phyloP scores from a whole-genome alignment of 2,888 invertebrate genomes.

The Margaritifera margaritifera region DNA sequence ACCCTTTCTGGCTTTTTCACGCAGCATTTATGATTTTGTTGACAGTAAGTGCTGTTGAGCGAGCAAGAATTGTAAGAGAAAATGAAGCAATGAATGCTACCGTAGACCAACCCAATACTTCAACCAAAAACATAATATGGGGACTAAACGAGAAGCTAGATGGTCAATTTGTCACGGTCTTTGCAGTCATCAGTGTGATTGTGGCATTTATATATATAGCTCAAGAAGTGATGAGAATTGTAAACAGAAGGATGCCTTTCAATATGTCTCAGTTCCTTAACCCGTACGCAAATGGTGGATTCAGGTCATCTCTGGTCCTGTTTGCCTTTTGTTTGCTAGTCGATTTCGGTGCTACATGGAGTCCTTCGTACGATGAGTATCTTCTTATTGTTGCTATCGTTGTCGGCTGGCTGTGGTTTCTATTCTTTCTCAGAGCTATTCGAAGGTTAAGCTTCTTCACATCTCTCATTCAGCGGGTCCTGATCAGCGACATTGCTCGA shows the following conservation, averaged over 20 bases:
- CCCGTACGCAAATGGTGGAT: slow-evolving; percentile 44
- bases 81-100: neutral
- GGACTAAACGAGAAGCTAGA: no score
- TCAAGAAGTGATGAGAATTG: slow-evolving; percentile 19
- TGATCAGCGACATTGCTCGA: slow-evolving; percentile 43
- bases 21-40: slow-evolving; percentile 34
- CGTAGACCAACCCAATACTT: neutral
- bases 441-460: slow-evolving; percentile 58
- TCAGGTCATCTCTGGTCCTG: slow-evolving; percentile 40
- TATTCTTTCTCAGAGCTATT: slow-evolving; percentile 50
- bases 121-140: no score
- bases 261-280: slow-evolving; percentile 17
- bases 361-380: slow-evolving; percentile 27
- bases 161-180: slow-evolving; percentile 16
- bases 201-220: slow-evolving; percentile 29
- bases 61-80: slow-evolving; percentile 10
- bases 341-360: slow-evolving; percentile 31
- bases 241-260: slow-evolving; percentile 21
- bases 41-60: slow-evolving; percentile 33
- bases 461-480: slow-evolving; percentile 51
- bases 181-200: slow-evolving; percentile 20
- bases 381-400: slow-evolving; percentile 44
- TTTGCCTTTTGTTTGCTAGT: slow-evolving; percentile 37
- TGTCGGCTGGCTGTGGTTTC: slow-evolving; percentile 48
- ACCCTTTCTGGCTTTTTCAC: slow-evolving; percentile 40